Percentiles rank a stretch among this genome's conserved stretches.
Conservation (phyloP, 2,888 invertebrate species). For the Sminthurinus aureus region DNA sequence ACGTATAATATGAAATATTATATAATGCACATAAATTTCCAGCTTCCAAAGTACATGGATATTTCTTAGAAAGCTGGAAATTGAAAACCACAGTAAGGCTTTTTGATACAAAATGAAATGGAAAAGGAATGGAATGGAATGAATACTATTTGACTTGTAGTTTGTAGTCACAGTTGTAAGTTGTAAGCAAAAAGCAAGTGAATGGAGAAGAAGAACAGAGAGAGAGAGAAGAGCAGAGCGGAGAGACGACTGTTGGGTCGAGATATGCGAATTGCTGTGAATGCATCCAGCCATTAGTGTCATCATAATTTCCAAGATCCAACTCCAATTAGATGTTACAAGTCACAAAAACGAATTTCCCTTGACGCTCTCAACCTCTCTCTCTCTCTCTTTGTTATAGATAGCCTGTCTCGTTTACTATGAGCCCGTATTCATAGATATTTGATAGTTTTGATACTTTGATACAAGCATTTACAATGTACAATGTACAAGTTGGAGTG, state of each 20-base stretch:
- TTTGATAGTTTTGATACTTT: too few relatives aligned
- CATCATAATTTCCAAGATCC: constrained; percentile 9
- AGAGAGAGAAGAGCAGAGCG: background rate
- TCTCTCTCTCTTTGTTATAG: background rate
- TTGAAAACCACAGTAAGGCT: too few relatives aligned
- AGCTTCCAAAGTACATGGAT: too few relatives aligned
- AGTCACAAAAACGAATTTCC: background rate
- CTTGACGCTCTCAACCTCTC: background rate
- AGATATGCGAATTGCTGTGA: background rate
- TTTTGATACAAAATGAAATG: too few relatives aligned
- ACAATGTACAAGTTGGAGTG: background rate
- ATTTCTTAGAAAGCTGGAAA: too few relatives aligned
- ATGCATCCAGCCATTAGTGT: constrained; percentile 14
- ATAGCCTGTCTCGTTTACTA: background rate
- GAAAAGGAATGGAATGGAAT: too few relatives aligned
- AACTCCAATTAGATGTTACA: constrained; percentile 12
- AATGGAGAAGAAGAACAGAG: background rate
- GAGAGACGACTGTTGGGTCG: background rate
- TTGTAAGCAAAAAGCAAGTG: background rate
- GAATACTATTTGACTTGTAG: too few relatives aligned
- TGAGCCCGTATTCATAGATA: too few relatives aligned
- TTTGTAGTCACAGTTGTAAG: too few relatives aligned
- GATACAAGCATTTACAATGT: too few relatives aligned
- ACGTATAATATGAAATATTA: too few relatives aligned
- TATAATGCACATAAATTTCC: too few relatives aligned